Percentiles rank a stretch among this genome's conserved stretches.
Conservation (phyloP, 2,888 invertebrate species). For the Troides aeacus region DNA sequence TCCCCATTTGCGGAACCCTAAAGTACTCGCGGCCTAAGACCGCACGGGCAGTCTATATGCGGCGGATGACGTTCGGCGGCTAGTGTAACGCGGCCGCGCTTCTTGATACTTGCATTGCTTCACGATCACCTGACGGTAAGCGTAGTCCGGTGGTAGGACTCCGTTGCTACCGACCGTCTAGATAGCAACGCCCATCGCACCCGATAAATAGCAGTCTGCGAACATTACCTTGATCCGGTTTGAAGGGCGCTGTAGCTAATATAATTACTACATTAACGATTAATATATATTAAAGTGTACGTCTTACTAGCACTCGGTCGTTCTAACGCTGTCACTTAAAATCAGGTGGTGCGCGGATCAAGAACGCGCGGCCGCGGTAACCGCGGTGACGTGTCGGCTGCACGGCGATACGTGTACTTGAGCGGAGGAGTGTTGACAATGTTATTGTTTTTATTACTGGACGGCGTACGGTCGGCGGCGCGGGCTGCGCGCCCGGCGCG, state of each 20-base stretch:
- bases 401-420: slow-evolving; percentile 16
- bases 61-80: slow-evolving; percentile 24
- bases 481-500: background rate
- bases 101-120: slow-evolving; percentile 14
- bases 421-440: slow-evolving; percentile 23
- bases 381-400: slow-evolving; percentile 4
- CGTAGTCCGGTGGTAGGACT: background rate
- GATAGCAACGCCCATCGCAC: too few species aligned
- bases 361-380: background rate
- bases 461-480: slow-evolving; percentile 7
- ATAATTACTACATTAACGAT: too few species aligned
- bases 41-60: slow-evolving; percentile 28
- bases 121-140: too few species aligned
- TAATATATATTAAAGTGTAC: too few species aligned
- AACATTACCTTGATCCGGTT: too few species aligned
- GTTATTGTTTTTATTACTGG: slow-evolving; percentile 19
- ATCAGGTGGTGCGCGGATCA: background rate
- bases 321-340: too few species aligned
- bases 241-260: too few species aligned
- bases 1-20: slow-evolving; percentile 13
- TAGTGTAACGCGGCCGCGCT: background rate
- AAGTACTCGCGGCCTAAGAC: slow-evolving; percentile 17
- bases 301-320: too few species aligned
- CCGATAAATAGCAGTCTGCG: too few species aligned
- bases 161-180: too few species aligned